Evolutionary conservation across 1,140 invertebrate genomes (phyloP).

Genomic region (Olivierus martensii): DNA sequence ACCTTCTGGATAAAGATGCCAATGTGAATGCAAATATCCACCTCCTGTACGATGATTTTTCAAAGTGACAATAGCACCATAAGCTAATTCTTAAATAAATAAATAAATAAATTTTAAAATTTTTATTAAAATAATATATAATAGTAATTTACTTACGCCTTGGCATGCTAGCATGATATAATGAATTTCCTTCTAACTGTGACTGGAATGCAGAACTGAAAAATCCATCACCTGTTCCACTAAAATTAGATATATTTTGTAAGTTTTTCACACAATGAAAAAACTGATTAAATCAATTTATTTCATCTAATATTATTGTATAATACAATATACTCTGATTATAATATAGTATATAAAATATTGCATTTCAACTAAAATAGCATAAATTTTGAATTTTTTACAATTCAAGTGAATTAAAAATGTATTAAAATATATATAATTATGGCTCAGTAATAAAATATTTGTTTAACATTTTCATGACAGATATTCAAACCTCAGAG

Average conservation of each 20-base stretch:
- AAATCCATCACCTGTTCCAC: slow-evolving; percentile 91
- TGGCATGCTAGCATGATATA: slow-evolving; percentile 82
- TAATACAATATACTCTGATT: background rate
- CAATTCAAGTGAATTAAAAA: no score
- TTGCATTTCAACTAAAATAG: no score
- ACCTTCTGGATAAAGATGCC: slow-evolving; percentile 86
- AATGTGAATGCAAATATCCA: slow-evolving; percentile 92
- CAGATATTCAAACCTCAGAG: no score
- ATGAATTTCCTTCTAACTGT: slow-evolving; percentile 79
- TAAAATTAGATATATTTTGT: slow-evolving; percentile 29
- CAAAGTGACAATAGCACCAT: slow-evolving; percentile 73
- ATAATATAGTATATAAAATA: no score
- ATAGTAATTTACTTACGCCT: no score
- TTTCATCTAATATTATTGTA: background rate
- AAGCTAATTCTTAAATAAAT: slow-evolving; percentile 52
- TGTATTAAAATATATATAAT: no score
- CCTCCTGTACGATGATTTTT: slow-evolving; percentile 92
- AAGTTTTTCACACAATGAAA: background rate
- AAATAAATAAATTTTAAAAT: no score
- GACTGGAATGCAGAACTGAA: slow-evolving; percentile 96
- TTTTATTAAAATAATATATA: no score
- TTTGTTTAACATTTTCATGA: no score
- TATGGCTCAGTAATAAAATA: no score
- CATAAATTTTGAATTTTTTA: no score
- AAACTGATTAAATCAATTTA: no score